Evolutionary conservation across 2,113 vertebrate species (phyloP).

Genomic region (Xenus cinereus): DNA sequence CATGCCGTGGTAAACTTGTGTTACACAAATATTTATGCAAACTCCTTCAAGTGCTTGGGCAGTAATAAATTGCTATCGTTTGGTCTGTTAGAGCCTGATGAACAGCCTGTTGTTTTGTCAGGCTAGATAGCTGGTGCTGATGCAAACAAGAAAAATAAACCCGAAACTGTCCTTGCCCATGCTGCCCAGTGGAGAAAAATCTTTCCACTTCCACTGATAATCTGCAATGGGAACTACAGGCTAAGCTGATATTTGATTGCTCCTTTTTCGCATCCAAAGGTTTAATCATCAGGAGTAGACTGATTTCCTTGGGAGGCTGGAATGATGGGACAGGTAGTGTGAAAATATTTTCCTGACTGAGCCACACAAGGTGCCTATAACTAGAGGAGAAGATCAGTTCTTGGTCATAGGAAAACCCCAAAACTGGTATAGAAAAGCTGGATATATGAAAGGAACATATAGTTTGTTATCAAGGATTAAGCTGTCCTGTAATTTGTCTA

Average conservation of each 20-base stretch:
- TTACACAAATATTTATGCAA: constrained; percentile 32
- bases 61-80: neutral
- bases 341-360: neutral
- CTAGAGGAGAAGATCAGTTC: neutral
- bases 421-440: neutral
- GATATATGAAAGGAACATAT: neutral
- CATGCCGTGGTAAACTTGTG: fast-evolving
- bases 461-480: neutral
- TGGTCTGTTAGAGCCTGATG: neutral
- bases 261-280: neutral
- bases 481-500: neutral
- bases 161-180: neutral
- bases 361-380: neutral
- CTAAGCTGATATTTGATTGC: neutral
- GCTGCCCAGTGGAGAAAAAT: neutral
- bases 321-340: neutral
- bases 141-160: neutral
- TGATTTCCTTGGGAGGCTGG: neutral
- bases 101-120: neutral
- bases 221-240: neutral
- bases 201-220: neutral
- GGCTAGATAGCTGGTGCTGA: neutral
- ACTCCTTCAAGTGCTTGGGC: neutral
- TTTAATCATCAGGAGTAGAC: neutral
- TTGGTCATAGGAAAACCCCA: neutral